Base-by-base conservation (phyloP, 2,797 vertebrate genomes). In the Cossypha polioptera region DNA sequence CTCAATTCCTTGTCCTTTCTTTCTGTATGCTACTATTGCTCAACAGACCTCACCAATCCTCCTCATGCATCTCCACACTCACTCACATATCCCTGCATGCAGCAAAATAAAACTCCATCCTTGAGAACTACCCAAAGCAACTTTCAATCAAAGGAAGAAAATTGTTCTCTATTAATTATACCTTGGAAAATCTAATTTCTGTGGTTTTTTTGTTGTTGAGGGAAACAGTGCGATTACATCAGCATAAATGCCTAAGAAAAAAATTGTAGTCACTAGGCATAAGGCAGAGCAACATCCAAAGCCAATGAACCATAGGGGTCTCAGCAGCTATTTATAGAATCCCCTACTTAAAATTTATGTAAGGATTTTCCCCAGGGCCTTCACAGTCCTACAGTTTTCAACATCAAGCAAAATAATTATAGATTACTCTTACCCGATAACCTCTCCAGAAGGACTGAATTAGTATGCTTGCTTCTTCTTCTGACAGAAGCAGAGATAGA, bases 361-460 rank as follows among this genome's bases (percentile, higher is more conserved):
- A 86, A 95, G 84, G 89, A 86, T 83, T 94, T 97, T 92, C 96
- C 95, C 90, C 11, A 11, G 77, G 87, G 86, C 76, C 63, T 81
- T 90, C 77, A 65, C 58, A 90, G 87, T 92, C 88, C 89, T 91
- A 73, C 8, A 29, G 83, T 95, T 80, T 90, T 88, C 77, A 93
- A 87, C 81, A 83, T 89, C 91, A 95, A 95, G 95, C 51, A 80
- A 84, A 86, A 95, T 67, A 76, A 88, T 66, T 67, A 84, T 47
- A 91, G 80, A 51, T 67, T 75, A 73, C 31, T 92, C 98, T 98
- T 97, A 98, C 99, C 99, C 98, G 98, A 96, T 99, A 99, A 92
- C 99, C 99, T 94, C 99, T 99, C 99, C 99, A 99, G 97, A 98
- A 99, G 54, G 99, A 97, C 95, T 99, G 99, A 84, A 99, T 98